Conservation (phyloP, 2,888 invertebrate species). For the Sepioteuthis lessoniana region DNA sequence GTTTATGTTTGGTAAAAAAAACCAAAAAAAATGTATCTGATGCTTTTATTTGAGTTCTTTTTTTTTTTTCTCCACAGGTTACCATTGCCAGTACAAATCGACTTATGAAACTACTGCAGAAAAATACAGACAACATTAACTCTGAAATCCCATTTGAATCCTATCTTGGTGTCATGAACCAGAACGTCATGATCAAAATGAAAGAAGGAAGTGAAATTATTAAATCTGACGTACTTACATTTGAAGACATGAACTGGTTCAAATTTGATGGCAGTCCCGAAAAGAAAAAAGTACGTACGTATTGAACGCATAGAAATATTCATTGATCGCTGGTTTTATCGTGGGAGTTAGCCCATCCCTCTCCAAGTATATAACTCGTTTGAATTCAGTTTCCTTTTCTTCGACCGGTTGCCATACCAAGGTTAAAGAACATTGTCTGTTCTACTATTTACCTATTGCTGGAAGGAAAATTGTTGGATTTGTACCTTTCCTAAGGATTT, state of each 20-base stretch:
- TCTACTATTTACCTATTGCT: no score
- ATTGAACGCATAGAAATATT: background rate
- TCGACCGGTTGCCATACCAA: no score
- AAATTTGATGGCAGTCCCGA: conserved; percentile 36
- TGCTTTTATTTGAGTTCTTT: no score
- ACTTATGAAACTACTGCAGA: background rate
- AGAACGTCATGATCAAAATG: background rate
- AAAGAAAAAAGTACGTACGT: background rate
- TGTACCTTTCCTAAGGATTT: no score
- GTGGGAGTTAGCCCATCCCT: no score
- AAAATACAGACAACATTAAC: background rate
- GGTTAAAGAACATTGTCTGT: no score
- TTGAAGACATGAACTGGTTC: background rate
- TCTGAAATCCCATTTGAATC: background rate
- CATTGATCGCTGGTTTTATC: no score
- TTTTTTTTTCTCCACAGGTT: background rate
- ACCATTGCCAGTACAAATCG: background rate
- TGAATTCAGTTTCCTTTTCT: no score
- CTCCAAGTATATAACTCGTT: no score
- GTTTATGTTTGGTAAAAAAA: no score
- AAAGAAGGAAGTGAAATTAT: background rate
- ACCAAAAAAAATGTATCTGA: no score
- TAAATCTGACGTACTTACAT: background rate
- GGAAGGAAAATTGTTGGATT: no score
- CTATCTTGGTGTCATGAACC: background rate